Evolutionary conservation across 2,797 vertebrate genomes (phyloP).

Genomic region (Mormyrops attenuatus): DNA sequence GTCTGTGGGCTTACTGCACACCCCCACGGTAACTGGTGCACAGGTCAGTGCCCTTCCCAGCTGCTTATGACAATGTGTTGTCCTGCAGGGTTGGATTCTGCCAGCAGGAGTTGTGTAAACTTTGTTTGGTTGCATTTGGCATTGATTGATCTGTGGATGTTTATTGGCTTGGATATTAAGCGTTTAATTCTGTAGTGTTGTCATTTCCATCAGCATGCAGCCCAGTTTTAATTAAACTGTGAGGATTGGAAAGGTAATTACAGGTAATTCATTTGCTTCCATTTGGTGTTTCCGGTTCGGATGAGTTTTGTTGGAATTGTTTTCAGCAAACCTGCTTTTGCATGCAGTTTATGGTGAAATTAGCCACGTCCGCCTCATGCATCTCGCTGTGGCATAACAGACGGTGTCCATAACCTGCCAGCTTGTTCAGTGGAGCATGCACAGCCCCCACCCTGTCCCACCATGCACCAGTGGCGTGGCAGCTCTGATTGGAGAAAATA

Average conservation of each 20-base stretch:
- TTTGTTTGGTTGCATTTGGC: background rate
- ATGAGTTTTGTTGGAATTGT: background rate
- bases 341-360: background rate
- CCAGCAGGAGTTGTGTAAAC: background rate
- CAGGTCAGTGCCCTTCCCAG: background rate
- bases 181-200: background rate
- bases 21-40: background rate
- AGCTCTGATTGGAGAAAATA: background rate
- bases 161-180: background rate
- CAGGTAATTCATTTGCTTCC: background rate
- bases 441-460: background rate
- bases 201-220: background rate
- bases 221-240: background rate
- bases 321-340: background rate
- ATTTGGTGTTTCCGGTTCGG: background rate
- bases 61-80: background rate
- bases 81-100: background rate
- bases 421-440: background rate
- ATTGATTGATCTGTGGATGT: background rate
- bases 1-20: background rate
- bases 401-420: constrained; percentile 5
- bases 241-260: background rate
- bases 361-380: background rate
- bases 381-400: background rate
- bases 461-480: background rate